Percentiles rank a stretch among this genome's conserved stretches.
These are phyloP conservation scores for Drosophila aldrichi DNA, from an alignment of 2,888 invertebrate species.

Conservation along the genomic window DNA sequence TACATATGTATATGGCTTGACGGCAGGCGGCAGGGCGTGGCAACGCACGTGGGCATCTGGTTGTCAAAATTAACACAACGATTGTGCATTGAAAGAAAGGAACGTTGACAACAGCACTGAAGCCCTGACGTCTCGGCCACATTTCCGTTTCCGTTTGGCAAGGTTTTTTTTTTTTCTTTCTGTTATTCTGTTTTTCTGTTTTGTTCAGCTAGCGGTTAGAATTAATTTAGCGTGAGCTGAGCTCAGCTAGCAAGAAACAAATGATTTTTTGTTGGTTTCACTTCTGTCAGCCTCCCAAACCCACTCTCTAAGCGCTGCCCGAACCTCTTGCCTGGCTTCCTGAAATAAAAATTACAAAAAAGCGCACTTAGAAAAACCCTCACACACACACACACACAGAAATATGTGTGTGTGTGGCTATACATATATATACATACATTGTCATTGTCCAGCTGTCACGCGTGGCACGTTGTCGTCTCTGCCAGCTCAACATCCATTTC, in stretches of 20 bases:
- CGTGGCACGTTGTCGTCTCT: conserved; percentile 62
- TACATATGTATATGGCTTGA: no score
- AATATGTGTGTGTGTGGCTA: neutral
- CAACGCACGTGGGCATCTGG: conserved; percentile 72
- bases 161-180: conserved; percentile 28
- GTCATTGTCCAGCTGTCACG: conserved; percentile 80
- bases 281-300: neutral
- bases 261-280: conserved; percentile 53
- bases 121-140: conserved; percentile 70
- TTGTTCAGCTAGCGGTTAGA: conserved; percentile 70
- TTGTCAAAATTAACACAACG: conserved; percentile 79
- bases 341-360: conserved; percentile 62
- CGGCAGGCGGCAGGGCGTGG: conserved; percentile 10
- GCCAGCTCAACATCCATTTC: conserved; percentile 43
- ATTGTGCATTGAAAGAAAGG: conserved; percentile 62
- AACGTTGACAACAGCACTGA: conserved; percentile 62
- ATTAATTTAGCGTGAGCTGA: conserved; percentile 79
- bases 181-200: conserved; percentile 4
- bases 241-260: conserved; percentile 78
- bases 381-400: conserved; percentile 32
- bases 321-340: conserved; percentile 49
- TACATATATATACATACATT: conserved; percentile 39
- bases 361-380: conserved; percentile 52
- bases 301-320: neutral
- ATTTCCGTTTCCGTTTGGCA: conserved; percentile 76